Conservation (phyloP, 2,888 invertebrate genomes). For the Cephus pygmeus region DNA sequence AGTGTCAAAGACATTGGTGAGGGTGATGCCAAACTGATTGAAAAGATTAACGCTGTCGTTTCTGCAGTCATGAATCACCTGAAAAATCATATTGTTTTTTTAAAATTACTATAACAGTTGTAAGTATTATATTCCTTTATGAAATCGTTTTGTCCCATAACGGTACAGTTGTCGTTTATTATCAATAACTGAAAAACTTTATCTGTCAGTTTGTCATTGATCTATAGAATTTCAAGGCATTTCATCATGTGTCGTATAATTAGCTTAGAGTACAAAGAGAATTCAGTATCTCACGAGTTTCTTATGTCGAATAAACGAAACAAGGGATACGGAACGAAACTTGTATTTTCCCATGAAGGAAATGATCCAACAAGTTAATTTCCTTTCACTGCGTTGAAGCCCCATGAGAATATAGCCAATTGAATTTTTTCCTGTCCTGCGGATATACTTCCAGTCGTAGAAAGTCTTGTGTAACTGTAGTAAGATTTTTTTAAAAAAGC, state of each 20-base stretch:
- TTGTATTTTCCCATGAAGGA: neutral
- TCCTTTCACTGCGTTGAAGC: neutral
- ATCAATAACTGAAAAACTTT: neutral
- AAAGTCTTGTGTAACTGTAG: neutral
- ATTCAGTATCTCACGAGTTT: neutral
- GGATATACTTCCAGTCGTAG: neutral
- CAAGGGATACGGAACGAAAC: neutral
- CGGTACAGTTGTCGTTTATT: neutral
- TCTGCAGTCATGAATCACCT: slow-evolving; percentile 91
- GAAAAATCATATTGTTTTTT: slow-evolving; percentile 33
- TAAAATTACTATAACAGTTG: neutral
- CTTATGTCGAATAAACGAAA: neutral
- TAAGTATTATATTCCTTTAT: neutral
- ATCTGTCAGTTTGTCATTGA: neutral
- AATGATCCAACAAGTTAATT: neutral
- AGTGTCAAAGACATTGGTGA: slow-evolving; percentile 91
- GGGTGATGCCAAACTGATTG: slow-evolving; percentile 85
- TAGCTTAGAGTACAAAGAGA: neutral
- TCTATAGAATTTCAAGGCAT: neutral
- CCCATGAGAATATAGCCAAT: neutral
- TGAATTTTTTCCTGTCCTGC: neutral
- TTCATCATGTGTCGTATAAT: neutral
- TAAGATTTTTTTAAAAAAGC: neutral
- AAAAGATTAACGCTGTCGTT: slow-evolving; percentile 90
- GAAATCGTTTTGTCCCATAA: neutral